Percentiles rank a stretch among this genome's conserved stretches.
Conservation (phyloP, 2,113 vertebrate species). For the Halcyon senegalensis region DNA sequence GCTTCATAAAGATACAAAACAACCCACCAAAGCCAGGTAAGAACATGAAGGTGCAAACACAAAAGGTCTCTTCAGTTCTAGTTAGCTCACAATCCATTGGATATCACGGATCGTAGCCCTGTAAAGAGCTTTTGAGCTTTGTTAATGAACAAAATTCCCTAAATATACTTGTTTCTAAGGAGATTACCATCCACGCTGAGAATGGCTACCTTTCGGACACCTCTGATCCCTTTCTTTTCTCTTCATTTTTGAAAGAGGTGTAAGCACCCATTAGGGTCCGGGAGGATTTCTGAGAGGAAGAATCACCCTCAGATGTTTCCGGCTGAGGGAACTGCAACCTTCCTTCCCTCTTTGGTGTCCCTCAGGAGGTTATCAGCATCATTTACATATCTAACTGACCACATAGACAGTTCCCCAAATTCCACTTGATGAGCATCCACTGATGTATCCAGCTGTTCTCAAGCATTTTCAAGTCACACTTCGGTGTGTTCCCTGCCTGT, state of each 20-base stretch:
- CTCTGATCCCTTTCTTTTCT: background rate
- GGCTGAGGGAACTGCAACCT: background rate
- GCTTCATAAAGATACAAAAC: background rate
- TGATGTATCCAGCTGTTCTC: background rate
- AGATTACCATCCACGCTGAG: background rate
- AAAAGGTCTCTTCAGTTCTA: background rate
- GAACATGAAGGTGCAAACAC: background rate
- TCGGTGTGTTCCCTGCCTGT: background rate
- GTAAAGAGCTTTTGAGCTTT: background rate
- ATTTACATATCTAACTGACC: background rate
- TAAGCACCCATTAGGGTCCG: background rate
- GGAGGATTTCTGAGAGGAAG: background rate
- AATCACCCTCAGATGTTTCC: background rate
- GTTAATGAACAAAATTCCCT: background rate
- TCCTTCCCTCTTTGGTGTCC: background rate
- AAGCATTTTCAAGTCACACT: background rate
- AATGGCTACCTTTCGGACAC: background rate
- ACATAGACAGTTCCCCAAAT: background rate
- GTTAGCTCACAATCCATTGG: background rate
- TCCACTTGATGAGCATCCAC: background rate
- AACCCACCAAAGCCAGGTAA: background rate
- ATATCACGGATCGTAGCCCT: background rate
- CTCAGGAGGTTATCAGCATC: background rate
- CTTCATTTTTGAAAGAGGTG: background rate
- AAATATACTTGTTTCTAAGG: background rate